These are phyloP conservation scores for Lasioglossum malachurum DNA, from an alignment of 2,888 invertebrate species.

Conservation along the genomic window DNA sequence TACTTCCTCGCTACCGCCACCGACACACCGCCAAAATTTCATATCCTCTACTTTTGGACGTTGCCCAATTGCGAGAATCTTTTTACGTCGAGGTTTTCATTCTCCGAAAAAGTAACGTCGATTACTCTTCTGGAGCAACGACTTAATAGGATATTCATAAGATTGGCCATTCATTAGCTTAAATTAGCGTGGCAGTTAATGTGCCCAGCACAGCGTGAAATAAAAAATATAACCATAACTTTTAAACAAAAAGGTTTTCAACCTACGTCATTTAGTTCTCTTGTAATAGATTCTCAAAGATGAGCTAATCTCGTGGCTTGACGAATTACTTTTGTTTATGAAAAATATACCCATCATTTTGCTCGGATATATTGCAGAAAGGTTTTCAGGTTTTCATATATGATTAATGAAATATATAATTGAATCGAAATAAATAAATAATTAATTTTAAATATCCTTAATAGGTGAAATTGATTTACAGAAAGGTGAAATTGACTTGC, in stretches of 20 bases:
- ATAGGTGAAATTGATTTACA: too few species aligned
- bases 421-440: too few species aligned
- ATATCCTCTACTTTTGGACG: conserved; percentile 17
- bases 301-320: too few species aligned
- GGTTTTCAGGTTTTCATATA: too few species aligned
- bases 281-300: not conserved
- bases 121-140: not conserved
- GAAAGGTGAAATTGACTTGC: too few species aligned
- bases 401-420: too few species aligned
- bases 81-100: not conserved
- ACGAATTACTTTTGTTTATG: too few species aligned
- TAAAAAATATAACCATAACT: not conserved
- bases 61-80: conserved; percentile 11
- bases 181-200: not conserved
- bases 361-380: not conserved
- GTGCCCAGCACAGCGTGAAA: not conserved
- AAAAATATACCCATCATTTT: not conserved
- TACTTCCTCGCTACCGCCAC: conserved; percentile 28
- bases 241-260: not conserved
- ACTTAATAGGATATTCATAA: not conserved
- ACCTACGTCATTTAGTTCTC: not conserved
- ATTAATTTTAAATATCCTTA: too few species aligned
- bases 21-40: conserved; percentile 45
- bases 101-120: not conserved
- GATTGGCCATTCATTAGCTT: not conserved